Conservation (phyloP, 2,888 invertebrate genomes). For the Pollenia labialis region DNA sequence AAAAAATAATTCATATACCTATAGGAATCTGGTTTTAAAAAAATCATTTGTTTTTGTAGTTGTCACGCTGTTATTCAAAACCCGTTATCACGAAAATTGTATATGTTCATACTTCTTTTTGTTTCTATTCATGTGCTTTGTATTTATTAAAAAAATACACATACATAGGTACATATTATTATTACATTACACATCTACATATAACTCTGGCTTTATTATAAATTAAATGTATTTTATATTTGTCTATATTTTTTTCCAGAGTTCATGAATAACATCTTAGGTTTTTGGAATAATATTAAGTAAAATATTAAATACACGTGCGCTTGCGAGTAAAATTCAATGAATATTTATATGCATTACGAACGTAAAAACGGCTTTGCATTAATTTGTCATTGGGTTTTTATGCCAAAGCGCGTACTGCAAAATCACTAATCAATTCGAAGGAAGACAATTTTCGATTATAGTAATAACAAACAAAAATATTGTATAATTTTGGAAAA, state of each 20-base stretch:
- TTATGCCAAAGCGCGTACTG: not conserved
- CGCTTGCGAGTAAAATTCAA: slow-evolving; percentile 31
- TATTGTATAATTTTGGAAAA: slow-evolving; percentile 68
- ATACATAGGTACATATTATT: not conserved
- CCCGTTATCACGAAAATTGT: slow-evolving; percentile 10
- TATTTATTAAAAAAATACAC: not conserved
- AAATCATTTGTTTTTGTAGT: not conserved
- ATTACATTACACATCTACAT: not conserved
- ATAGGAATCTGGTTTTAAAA: slow-evolving; percentile 2
- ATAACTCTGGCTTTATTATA: not conserved
- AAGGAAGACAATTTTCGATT: slow-evolving; percentile 42
- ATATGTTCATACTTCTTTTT: slow-evolving; percentile 13
- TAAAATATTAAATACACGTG: slow-evolving; percentile 1
- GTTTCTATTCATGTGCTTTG: slow-evolving; percentile 25
- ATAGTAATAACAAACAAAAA: slow-evolving; percentile 48
- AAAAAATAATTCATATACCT: not conserved
- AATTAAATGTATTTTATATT: slow-evolving; percentile 5
- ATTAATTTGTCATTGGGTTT: slow-evolving; percentile 17
- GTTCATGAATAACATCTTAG: slow-evolving; percentile 45
- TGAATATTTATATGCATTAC: slow-evolving; percentile 9
- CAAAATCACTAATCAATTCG: slow-evolving; percentile 9
- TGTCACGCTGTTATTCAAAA: not conserved
- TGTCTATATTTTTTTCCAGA: slow-evolving; percentile 68
- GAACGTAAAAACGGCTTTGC: not conserved
- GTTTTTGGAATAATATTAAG: slow-evolving; percentile 32